These are phyloP conservation scores for Bufo bufo DNA, from an alignment of 2,113 vertebrate species.

Conservation along the genomic window DNA sequence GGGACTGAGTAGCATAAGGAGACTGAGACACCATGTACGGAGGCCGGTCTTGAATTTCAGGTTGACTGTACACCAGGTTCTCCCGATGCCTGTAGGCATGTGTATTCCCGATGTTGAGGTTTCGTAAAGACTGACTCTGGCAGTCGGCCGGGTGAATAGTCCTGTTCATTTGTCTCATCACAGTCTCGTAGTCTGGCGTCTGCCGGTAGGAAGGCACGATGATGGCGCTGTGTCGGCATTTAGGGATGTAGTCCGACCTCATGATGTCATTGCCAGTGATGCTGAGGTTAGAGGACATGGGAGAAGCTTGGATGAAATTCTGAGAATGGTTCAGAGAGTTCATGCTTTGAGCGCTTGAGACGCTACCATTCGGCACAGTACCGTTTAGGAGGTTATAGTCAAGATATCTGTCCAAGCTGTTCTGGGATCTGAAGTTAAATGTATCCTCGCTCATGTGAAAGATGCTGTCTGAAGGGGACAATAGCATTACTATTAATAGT, in stretches of 20 bases:
- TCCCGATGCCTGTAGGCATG: conserved; percentile 90
- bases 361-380: conserved; percentile 87
- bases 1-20: conserved; percentile 74
- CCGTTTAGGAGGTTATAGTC: conserved; percentile 87
- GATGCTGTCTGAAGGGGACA: conserved; percentile 84
- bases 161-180: conserved; percentile 91
- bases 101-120: conserved; percentile 91
- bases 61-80: conserved; percentile 93
- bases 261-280: conserved; percentile 92
- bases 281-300: conserved; percentile 92
- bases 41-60: conserved; percentile 88
- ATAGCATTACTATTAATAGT: not conserved
- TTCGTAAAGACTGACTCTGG: conserved; percentile 93
- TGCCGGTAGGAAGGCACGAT: conserved; percentile 94
- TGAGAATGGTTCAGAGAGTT: conserved; percentile 93
- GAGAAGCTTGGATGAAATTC: conserved; percentile 88
- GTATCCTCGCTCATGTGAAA: conserved; percentile 89
- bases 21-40: conserved; percentile 69
- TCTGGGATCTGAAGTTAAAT: conserved; percentile 89
- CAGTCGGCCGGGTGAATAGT: conserved; percentile 79
- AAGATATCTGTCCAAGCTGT: conserved; percentile 85
- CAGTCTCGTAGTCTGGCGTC: conserved; percentile 93
- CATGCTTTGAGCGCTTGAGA: conserved; percentile 91
- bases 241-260: conserved; percentile 91
- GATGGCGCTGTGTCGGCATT: conserved; percentile 93